Percentiles rank a stretch among this genome's conserved stretches.
phyloP scores from a whole-genome alignment of 2,888 invertebrate genomes.

The Acrocera orbiculus region DNA sequence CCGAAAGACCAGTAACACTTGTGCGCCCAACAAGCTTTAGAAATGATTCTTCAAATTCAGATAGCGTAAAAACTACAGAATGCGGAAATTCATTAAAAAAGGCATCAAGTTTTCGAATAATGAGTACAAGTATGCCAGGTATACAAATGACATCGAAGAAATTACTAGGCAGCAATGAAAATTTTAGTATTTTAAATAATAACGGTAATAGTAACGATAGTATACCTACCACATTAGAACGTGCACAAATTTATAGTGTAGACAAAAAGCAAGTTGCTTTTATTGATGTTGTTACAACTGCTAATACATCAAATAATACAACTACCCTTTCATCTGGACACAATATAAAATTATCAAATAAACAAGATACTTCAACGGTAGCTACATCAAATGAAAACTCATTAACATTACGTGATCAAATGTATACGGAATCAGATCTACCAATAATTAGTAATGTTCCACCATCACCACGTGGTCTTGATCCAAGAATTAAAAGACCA shows the following conservation, averaged over 20 bases:
- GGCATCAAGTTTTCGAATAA: conserved; percentile 13
- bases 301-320: conserved; percentile 4
- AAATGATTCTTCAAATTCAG: conserved; percentile 4
- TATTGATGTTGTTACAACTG: conserved; percentile 11
- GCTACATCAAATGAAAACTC: too few species aligned
- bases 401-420: conserved; percentile 7
- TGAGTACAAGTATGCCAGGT: conserved; percentile 5
- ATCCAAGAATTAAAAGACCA: conserved; percentile 14
- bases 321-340: conserved; percentile 2
- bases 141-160: conserved; percentile 1
- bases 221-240: conserved; percentile 12
- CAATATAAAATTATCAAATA: too few species aligned
- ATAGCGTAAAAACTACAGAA: too few species aligned
- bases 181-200: too few species aligned
- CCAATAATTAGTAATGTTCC: conserved; percentile 10
- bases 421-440: conserved; percentile 3
- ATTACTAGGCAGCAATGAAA: too few species aligned
- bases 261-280: conserved; percentile 15
- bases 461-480: conserved; percentile 14
- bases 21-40: conserved; percentile 12
- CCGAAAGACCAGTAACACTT: conserved; percentile 38
- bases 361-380: too few species aligned
- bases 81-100: conserved; percentile 9
- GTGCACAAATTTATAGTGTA: conserved; percentile 15
- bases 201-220: neutral